Base-by-base conservation (phyloP, 1,140 invertebrate species). In the Drosophila bocki region DNA sequence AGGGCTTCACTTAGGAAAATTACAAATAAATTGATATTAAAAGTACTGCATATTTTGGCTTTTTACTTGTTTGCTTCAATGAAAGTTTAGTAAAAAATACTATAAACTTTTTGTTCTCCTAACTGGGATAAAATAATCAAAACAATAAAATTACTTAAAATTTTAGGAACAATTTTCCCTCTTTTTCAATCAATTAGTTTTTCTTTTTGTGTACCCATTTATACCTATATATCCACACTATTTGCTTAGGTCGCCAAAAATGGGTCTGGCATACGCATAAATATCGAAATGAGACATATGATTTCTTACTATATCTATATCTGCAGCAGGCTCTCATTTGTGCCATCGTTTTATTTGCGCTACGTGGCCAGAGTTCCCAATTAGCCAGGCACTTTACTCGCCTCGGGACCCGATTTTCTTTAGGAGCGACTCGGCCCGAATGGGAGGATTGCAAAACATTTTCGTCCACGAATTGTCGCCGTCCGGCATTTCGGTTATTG, bases 241-340 rank as follows among this genome's bases (percentile, higher is more conserved):
- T 90, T 90, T 90, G 85, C 86, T 90, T 90, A 90, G 85, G 86
- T 90, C 86, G 86, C 85, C 85, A 84, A 90, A 90, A 90, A 90
- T 85, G 81, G 86, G 78, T 72, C 85, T 84, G 78, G 80, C 85
- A 90, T 81, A 85, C 85, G 81, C 85, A 88, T 88, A 88, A 84
- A 88, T 90, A 88, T 80, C 84, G 69, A 80, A 90, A 79, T 81
- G 80, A 88, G 85, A 88, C 84, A 88, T 88, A 88, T 88, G 83
- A 87, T 88, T 87, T 88, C 80, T 87, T 77, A 84, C 77, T 80
- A 82, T 82, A 81, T 82, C 80, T 69, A 78, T 69, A 78, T 67
- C 62, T 59, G 50, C 58, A 56, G 50, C 56, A 76, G 63, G 54
- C 75, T 63, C 80, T 84, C 78, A 84, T 78, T 88, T 87, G 82